A percentile compares a stretch with the other conserved stretches of the same genome.
Conservation (phyloP, 2,888 invertebrate genomes). For the Norana najaformis region DNA sequence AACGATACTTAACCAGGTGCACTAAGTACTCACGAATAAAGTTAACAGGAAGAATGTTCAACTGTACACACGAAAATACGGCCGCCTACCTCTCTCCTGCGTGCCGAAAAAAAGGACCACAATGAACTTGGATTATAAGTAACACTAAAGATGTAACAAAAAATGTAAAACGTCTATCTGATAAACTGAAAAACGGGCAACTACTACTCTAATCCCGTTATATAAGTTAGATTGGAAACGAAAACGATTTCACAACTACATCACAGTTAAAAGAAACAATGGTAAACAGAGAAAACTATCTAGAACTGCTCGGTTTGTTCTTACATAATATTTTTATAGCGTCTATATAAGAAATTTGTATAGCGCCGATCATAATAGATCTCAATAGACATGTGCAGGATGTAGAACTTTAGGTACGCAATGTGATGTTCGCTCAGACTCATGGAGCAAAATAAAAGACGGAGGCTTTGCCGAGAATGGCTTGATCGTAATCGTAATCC, state of each 20-base stretch:
- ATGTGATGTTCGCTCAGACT: too few relatives aligned
- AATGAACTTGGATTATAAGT: neutral
- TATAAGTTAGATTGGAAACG: constrained; percentile 5
- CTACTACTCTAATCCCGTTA: neutral
- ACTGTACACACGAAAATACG: neutral
- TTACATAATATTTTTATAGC: neutral
- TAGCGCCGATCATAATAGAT: too few relatives aligned
- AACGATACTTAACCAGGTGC: neutral
- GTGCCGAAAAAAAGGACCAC: neutral
- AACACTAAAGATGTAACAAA: neutral
- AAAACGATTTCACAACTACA: constrained; percentile 13
- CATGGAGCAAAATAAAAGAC: too few relatives aligned
- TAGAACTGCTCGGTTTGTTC: neutral
- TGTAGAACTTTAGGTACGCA: too few relatives aligned
- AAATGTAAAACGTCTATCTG: neutral
- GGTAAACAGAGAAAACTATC: neutral
- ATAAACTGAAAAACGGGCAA: neutral
- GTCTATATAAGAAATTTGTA: neutral
- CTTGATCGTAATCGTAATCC: too few relatives aligned
- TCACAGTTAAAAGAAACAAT: neutral
- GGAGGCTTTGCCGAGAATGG: too few relatives aligned
- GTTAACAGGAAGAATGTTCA: neutral
- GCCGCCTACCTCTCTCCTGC: neutral
- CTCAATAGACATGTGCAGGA: too few relatives aligned
- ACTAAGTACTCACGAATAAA: neutral